A percentile compares a stretch with the other conserved stretches of the same genome.
phyloP scores from a whole-genome alignment of 2,888 invertebrate genomes.

The Cataglyphis altisquamis region DNA sequence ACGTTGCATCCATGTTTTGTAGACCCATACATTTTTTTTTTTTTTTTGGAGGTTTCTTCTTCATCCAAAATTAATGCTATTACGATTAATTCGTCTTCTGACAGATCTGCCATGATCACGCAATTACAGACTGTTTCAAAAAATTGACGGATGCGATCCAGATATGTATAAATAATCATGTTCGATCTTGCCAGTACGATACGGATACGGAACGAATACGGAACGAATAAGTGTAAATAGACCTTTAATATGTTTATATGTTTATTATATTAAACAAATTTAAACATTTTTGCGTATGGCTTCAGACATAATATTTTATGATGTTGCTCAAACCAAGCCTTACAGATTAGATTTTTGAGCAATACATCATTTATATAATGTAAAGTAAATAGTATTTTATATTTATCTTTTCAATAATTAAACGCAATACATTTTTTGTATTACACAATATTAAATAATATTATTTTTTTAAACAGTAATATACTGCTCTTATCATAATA shows the following conservation, averaged over 20 bases:
- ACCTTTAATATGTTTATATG: too few relatives aligned
- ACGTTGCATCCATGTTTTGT: neutral
- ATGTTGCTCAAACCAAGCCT: neutral
- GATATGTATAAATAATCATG: too few relatives aligned
- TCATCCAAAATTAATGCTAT: too few relatives aligned
- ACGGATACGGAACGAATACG: too few relatives aligned
- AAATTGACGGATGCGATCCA: too few relatives aligned
- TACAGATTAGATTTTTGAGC: neutral
- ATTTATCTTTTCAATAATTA: neutral
- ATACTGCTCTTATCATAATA: neutral
- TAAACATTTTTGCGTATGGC: neutral
- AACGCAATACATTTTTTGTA: neutral
- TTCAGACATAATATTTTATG: neutral
- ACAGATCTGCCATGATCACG: too few relatives aligned
- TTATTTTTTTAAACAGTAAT: neutral
- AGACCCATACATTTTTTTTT: neutral
- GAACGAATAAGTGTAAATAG: too few relatives aligned
- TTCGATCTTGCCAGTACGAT: too few relatives aligned
- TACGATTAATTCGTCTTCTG: too few relatives aligned
- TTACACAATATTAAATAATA: neutral
- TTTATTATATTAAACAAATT: conserved; percentile 17
- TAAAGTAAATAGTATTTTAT: neutral
- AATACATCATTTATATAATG: neutral
- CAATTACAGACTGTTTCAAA: too few relatives aligned
- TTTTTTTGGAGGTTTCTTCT: neutral